Evolutionary conservation across 30 jellyfish, hydroid and myxozoan genomes (phyloP), one percentile per base, ranked within the genome.

Genomic region (Aurelia aurita): DNA sequence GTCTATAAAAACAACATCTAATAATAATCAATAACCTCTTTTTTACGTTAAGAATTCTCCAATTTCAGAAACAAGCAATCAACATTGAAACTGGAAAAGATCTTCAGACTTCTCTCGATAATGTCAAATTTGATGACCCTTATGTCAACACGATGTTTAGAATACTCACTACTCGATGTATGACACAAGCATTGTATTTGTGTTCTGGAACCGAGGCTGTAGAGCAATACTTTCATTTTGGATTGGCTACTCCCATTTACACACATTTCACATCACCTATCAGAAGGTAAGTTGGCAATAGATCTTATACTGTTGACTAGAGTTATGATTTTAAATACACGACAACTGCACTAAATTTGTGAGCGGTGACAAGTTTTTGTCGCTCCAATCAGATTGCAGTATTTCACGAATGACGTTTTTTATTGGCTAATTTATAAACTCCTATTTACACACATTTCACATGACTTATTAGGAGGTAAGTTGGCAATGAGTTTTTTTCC

Each of bases 261-360:
- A 95, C 99, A 11, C 99, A 95, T 83, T 95, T 95, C 87, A 95
- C 99, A 19, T 95, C 99, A 21, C 99, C 99, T 2, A 95, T 95
- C 55, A 69, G 99, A 60, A 88, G 99, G 99, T 87, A 34, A 43
- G 83, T 39, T 39, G 51, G 16, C 13, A 6, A 39, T 9, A 6
- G 1, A 2, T 3, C 43, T 31, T 2, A 5, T 5, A 31, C n/a
- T n/a, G n/a, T n/a, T n/a, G n/a, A n/a, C n/a, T n/a, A n/a, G n/a
- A n/a, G n/a, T n/a, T n/a, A n/a, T n/a, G n/a, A n/a, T n/a, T n/a
- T n/a, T n/a, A n/a, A n/a, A n/a, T n/a, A n/a, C n/a, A n/a, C n/a
- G n/a, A n/a, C n/a, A n/a, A n/a, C n/a, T n/a, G n/a, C n/a, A n/a
- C n/a, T n/a, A n/a, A n/a, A n/a, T n/a, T n/a, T n/a, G n/a, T n/a